Percentiles rank a stretch among this genome's conserved stretches.
Evolutionary conservation across 2,888 invertebrate genomes (phyloP).

Genomic region (Gibbula magus): DNA sequence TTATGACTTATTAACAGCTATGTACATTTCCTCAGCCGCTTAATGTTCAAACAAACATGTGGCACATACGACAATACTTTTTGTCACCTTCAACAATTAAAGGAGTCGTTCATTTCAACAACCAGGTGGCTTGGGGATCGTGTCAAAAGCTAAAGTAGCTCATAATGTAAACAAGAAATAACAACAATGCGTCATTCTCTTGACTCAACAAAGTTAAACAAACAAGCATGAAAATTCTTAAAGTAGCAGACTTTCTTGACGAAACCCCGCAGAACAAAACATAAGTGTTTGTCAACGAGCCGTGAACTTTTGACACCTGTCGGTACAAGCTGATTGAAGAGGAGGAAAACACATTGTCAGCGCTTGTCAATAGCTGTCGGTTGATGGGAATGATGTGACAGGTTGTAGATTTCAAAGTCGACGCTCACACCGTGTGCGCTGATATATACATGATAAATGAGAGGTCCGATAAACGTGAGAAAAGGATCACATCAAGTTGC

Average conservation of each 20-base stretch:
- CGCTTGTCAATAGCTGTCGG: not conserved
- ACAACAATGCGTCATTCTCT: too few species aligned
- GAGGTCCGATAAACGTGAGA: too few species aligned
- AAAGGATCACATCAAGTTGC: too few species aligned
- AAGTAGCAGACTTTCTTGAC: too few species aligned
- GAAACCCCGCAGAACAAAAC: not conserved
- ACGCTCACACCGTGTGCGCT: too few species aligned
- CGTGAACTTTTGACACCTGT: conserved; percentile 6
- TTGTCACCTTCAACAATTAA: too few species aligned
- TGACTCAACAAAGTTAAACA: too few species aligned
- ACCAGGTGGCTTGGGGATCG: not conserved
- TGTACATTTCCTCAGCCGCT: not conserved
- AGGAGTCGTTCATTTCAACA: not conserved
- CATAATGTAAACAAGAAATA: too few species aligned
- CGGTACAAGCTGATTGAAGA: not conserved
- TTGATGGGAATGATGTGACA: not conserved
- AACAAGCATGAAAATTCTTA: too few species aligned
- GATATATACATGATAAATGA: too few species aligned
- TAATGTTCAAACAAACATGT: not conserved
- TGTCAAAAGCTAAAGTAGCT: not conserved
- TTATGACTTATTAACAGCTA: not conserved
- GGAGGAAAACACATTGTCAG: not conserved
- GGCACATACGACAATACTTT: not conserved
- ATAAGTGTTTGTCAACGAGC: not conserved
- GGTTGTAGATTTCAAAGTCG: not conserved